These are phyloP conservation scores for Mobula birostris DNA, from an alignment of 2,113 vertebrate genomes.

Conservation along the genomic window DNA sequence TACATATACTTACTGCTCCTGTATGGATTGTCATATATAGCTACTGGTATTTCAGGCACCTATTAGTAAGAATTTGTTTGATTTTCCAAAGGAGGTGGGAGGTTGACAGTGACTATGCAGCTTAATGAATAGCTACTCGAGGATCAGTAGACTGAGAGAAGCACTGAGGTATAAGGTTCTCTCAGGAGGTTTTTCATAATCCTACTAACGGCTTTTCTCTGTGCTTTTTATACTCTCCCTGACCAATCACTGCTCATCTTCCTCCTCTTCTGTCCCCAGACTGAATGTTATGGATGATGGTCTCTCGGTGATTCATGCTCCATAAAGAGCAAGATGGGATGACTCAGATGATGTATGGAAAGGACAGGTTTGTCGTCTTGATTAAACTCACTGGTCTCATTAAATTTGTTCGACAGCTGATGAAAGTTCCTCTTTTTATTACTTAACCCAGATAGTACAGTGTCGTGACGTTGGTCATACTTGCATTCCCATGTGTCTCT, in stretches of 20 bases:
- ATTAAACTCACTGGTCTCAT: not conserved
- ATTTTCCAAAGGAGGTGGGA: not conserved
- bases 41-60: too few species aligned
- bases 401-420: not conserved
- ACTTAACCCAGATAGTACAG: not conserved
- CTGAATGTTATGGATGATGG: not conserved
- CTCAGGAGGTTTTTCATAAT: not conserved
- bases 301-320: not conserved
- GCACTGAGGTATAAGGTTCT: not conserved
- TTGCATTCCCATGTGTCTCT: not conserved
- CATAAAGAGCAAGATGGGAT: not conserved
- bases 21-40: not conserved
- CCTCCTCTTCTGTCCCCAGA: not conserved
- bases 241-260: not conserved
- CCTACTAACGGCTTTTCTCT: not conserved
- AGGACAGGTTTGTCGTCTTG: not conserved
- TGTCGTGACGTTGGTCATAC: not conserved
- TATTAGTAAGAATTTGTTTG: not conserved
- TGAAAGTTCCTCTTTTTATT: too few species aligned
- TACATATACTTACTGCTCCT: not conserved
- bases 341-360: not conserved
- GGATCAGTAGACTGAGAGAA: not conserved
- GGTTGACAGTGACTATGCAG: not conserved
- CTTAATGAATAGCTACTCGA: not conserved
- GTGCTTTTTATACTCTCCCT: not conserved